Base-by-base conservation (phyloP, 2,888 invertebrate species). In the Pinctada fucata region DNA sequence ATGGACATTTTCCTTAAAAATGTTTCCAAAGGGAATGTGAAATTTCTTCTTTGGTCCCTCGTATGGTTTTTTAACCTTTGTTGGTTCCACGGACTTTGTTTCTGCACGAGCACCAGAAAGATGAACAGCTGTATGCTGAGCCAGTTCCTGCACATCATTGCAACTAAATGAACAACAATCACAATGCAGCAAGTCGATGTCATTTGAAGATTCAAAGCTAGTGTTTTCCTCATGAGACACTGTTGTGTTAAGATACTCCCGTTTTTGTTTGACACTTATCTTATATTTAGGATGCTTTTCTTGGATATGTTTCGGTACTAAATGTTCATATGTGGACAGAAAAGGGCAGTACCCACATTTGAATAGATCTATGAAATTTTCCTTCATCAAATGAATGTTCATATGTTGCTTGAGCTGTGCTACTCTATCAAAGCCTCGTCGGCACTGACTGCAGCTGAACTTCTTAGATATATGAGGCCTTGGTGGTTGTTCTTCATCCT, bases 21-120 rank as follows among this genome's bases (percentile, higher is more conserved):
- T 82, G 66, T 88, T 88, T 50, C 86, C 86, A 80, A 80, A 76
- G 47, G 87, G 86, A 71, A 87, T 83, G 6, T 79, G 72, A 16
- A 86, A 78, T 47, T 80, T 76, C 74, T 82, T 79, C 69, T 78
- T 79, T 13, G 73, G 72, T 50, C 76, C 76, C 6, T n/a, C 10
- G 58, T 63, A 67, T 16, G 45, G 45, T 51, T 64, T 45, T 31
- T 64, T 74, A 6, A 10, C 58, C 13, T 58, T 58, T 10, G 8
- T 58, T 51, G 50, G 5, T 10, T 48, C 8, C n/a, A 48, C 5
- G n/a, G 72, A 50, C 8, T 66, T 49, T 16, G 65, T 48, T 3
- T 16, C 45, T 13, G 13, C 3, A 10, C 13, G 49, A 31, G 31
- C 49, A n/a, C 8, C n/a, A n/a, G 50, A 45, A n/a, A 75, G 67